These are phyloP conservation scores for Sarcophaga rosellei DNA, from an alignment of 2,888 invertebrate species.

Conservation along the genomic window DNA sequence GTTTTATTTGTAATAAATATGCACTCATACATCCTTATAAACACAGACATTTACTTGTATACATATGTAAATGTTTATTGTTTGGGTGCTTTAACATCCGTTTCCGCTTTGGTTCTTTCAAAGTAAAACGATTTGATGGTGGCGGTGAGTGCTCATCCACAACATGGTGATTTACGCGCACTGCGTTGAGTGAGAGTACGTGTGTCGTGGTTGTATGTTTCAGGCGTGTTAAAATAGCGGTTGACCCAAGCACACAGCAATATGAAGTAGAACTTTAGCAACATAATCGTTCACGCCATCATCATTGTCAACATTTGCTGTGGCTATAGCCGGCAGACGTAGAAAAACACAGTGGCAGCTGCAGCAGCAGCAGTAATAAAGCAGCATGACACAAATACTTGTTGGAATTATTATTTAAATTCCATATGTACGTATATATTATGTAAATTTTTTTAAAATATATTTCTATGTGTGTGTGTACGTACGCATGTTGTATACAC, in stretches of 20 bases:
- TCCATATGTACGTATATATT: not conserved
- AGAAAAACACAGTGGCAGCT: not conserved
- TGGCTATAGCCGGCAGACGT: not conserved
- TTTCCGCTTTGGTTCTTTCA: not conserved
- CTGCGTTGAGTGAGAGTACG: not conserved
- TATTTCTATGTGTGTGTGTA: too few species aligned
- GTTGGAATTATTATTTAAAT: constrained; percentile 17
- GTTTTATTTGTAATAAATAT: not conserved
- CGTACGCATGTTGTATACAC: too few species aligned
- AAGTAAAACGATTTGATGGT: not conserved
- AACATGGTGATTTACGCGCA: too few species aligned
- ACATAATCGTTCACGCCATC: not conserved
- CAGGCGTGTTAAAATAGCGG: constrained; percentile 24
- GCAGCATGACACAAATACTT: constrained; percentile 9
- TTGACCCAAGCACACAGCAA: constrained; percentile 10
- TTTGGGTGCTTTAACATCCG: not conserved
- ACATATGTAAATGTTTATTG: not conserved
- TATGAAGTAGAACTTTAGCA: not conserved
- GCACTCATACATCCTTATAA: not conserved
- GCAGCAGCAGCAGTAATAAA: constrained; percentile 6
- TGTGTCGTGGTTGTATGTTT: not conserved
- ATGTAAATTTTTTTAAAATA: constrained; percentile 10
- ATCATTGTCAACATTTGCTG: not conserved
- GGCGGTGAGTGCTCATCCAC: not conserved
- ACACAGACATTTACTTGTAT: not conserved